phyloP scores from a whole-genome alignment of 2,888 invertebrate genomes.

The Neoascia interrupta region DNA sequence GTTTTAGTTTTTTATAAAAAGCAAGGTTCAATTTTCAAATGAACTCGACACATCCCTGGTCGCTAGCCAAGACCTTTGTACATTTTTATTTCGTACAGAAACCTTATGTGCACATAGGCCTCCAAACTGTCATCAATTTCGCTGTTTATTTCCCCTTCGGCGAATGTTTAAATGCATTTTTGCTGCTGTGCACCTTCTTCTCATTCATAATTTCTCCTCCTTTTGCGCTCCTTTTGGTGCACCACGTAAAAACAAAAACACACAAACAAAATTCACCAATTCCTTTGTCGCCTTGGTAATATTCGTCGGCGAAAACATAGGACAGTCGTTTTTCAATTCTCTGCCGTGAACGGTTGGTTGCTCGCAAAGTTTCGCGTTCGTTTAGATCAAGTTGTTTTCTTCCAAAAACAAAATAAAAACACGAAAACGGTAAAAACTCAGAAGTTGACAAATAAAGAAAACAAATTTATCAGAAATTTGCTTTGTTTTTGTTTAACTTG shows the following conservation, averaged over 20 bases:
- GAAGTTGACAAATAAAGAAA: slow-evolving; percentile 11
- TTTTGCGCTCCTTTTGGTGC: slow-evolving; percentile 11
- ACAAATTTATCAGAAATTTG: slow-evolving; percentile 31
- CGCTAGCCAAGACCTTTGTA: not conserved
- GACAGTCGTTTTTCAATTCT: slow-evolving; percentile 52
- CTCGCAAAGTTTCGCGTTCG: not conserved
- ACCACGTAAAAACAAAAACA: not conserved
- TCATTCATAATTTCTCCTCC: slow-evolving; percentile 26
- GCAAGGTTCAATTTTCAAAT: no score
- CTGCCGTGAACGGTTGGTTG: slow-evolving; percentile 15
- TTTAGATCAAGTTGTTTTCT: not conserved
- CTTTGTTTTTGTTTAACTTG: slow-evolving; percentile 25
- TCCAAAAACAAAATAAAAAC: slow-evolving; percentile 8
- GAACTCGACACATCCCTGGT: not conserved
- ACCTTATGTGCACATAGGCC: slow-evolving; percentile 2
- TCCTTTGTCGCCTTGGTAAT: slow-evolving; percentile 43
- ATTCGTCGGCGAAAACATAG: slow-evolving; percentile 56
- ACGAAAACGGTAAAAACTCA: slow-evolving; percentile 30
- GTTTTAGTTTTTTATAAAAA: no score
- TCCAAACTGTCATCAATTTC: slow-evolving; percentile 3
- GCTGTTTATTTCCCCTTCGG: not conserved
- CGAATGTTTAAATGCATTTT: slow-evolving; percentile 25
- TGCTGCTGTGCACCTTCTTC: no score
- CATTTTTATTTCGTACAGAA: not conserved
- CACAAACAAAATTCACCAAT: slow-evolving; percentile 32